Percentiles rank a stretch among this genome's conserved stretches.
These are phyloP conservation scores for Ursus arctos DNA, from an alignment of 2,113 vertebrate genomes.

Conservation along the genomic window DNA sequence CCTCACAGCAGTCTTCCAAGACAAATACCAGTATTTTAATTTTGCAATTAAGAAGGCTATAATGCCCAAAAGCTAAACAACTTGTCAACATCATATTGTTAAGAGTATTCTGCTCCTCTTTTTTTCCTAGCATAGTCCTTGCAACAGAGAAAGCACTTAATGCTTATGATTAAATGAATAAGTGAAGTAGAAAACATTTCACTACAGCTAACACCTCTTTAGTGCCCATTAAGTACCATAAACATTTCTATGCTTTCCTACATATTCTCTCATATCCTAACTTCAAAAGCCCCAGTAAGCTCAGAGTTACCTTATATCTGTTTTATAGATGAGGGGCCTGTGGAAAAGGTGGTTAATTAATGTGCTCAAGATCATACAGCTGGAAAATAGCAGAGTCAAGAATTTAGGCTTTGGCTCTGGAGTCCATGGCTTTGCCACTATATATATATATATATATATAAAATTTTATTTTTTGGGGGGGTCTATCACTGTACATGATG, in stretches of 20 bases:
- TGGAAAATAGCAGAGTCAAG: background rate
- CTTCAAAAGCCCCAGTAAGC: background rate
- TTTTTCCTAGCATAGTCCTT: background rate
- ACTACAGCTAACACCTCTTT: background rate
- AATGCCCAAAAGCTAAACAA: background rate
- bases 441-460: too few species aligned
- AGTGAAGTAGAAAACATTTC: background rate
- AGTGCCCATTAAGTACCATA: background rate
- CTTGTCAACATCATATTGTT: background rate
- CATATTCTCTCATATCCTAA: background rate
- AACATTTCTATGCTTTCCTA: background rate
- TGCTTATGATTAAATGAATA: background rate
- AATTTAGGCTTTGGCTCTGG: background rate
- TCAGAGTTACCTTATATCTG: background rate
- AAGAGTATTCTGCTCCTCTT: background rate
- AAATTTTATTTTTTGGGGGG: background rate
- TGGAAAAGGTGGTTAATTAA: background rate
- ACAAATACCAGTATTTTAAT: slow-evolving; percentile 48
- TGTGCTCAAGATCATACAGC: background rate
- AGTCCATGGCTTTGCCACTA: fast-evolving
- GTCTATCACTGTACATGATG: background rate
- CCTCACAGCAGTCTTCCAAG: background rate
- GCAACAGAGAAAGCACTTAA: background rate
- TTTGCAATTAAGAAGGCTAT: background rate
- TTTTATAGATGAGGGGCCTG: background rate